phyloP scores from a whole-genome alignment of 1,140 invertebrate genomes.

The Aphis gossypii region DNA sequence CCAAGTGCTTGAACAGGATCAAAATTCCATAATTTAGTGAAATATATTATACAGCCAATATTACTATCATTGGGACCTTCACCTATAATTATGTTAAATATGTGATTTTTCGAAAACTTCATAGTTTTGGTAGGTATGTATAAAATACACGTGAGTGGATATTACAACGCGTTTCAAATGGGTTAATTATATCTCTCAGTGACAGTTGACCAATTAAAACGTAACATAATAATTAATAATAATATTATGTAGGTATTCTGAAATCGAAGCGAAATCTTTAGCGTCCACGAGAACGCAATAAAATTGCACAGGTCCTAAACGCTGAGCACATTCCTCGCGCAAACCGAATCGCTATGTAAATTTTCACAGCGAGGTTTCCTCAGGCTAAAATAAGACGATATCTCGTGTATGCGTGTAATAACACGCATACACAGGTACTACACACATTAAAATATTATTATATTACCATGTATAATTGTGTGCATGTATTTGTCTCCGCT shows the following conservation, averaged over 20 bases:
- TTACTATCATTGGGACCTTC: neutral
- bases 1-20: neutral
- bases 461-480: neutral
- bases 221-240: neutral
- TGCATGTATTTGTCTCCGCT: neutral
- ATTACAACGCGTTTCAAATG: neutral
- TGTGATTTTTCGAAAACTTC: neutral
- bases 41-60: neutral
- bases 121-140: neutral
- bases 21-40: neutral
- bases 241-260: neutral
- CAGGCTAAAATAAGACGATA: neutral
- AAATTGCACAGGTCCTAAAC: neutral
- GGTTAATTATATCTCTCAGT: neutral
- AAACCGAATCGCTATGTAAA: slow-evolving; percentile 22
- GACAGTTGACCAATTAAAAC: neutral
- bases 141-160: neutral
- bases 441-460: neutral
- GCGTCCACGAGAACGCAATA: neutral
- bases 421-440: neutral
- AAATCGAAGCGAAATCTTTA: neutral
- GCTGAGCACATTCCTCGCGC: neutral
- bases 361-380: neutral
- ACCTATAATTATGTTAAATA: neutral
- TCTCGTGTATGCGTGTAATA: neutral